phyloP scores from a whole-genome alignment of 2,797 vertebrate species.

The Botia kubotai region DNA sequence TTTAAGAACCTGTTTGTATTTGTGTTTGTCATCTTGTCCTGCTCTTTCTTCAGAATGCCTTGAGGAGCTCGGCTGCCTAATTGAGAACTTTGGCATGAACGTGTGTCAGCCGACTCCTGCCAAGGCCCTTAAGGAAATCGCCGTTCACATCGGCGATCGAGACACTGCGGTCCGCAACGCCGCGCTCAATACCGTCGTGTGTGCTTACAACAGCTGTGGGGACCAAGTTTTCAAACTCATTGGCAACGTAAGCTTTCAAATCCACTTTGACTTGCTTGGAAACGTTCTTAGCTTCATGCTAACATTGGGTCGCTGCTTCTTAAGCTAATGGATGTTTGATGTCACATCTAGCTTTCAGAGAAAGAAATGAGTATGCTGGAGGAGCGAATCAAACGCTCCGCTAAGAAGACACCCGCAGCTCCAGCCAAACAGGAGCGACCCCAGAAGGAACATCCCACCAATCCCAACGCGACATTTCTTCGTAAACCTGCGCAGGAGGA shows the following conservation, averaged over 20 bases:
- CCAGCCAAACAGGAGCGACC: slow-evolving; percentile 87
- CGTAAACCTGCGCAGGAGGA: slow-evolving; percentile 89
- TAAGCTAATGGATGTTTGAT: background rate
- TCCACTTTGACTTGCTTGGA: too few species aligned
- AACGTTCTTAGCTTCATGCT: too few species aligned
- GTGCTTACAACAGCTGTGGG: slow-evolving; percentile 93
- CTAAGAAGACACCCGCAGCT: slow-evolving; percentile 85
- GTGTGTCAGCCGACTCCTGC: slow-evolving; percentile 95
- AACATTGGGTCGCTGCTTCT: too few species aligned
- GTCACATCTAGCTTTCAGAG: slow-evolving; percentile 87
- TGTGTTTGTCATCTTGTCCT: background rate
- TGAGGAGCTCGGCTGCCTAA: slow-evolving; percentile 79
- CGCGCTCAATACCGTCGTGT: slow-evolving; percentile 94
- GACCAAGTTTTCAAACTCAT: slow-evolving; percentile 99
- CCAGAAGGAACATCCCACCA: slow-evolving; percentile 80
- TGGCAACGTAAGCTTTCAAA: slow-evolving; percentile 86
- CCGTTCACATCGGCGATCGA: slow-evolving; percentile 91
- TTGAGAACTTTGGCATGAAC: slow-evolving; percentile 85
- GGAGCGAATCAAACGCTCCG: slow-evolving; percentile 94
- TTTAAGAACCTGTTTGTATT: too few species aligned
- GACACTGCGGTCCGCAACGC: slow-evolving; percentile 96
- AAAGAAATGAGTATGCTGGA: slow-evolving; percentile 99
- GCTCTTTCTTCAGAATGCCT: slow-evolving; percentile 74
- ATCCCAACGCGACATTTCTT: slow-evolving; percentile 81
- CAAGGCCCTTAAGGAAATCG: slow-evolving; percentile 96